Conservation (phyloP, 2,113 vertebrate species). For the Rutilus rutilus region DNA sequence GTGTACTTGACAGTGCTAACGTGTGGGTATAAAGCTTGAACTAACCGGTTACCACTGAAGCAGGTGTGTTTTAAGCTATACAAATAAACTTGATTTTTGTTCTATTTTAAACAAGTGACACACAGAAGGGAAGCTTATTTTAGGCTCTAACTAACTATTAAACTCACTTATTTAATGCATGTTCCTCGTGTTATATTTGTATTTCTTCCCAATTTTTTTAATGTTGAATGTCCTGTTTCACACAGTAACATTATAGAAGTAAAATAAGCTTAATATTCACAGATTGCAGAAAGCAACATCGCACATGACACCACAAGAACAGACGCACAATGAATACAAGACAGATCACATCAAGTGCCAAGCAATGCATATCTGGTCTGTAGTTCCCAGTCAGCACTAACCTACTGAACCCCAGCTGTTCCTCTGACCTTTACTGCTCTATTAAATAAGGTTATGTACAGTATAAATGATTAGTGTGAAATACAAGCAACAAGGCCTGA, state of each 20-base stretch:
- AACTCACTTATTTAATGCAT: neutral
- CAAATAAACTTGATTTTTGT: neutral
- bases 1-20: neutral
- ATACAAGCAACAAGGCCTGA: neutral
- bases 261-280: neutral
- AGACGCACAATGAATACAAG: neutral
- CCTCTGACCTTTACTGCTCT: neutral
- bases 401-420: conserved; percentile 1
- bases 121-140: neutral
- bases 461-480: neutral
- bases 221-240: neutral
- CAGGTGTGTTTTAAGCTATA: neutral
- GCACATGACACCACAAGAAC: neutral
- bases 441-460: neutral
- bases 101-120: neutral
- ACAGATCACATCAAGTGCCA: neutral
- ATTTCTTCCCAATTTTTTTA: neutral
- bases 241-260: neutral
- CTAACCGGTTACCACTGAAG: neutral
- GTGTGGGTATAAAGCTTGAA: neutral
- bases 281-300: neutral
- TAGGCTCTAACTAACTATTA: neutral
- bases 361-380: neutral
- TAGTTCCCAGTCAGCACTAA: neutral
- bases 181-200: neutral